A percentile compares a stretch with the other conserved stretches of the same genome.
Conservation (phyloP, 1,140 invertebrate species). For the Saccostrea echinata region DNA sequence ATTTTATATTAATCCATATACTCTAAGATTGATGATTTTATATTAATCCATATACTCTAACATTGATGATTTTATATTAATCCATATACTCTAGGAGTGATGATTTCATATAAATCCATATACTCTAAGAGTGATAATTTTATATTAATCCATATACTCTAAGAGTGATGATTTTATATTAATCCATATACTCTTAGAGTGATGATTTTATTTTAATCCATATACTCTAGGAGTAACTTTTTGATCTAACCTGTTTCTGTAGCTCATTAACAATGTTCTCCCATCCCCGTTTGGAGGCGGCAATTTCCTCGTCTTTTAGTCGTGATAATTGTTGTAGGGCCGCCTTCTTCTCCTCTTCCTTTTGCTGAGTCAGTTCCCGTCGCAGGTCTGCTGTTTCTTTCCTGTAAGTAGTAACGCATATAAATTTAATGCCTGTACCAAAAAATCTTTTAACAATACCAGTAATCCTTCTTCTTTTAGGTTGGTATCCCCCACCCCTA, state of each 20-base stretch:
- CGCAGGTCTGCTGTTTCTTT: constrained; percentile 71
- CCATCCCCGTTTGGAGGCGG: constrained; percentile 66
- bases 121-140: too few species aligned
- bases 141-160: too few species aligned
- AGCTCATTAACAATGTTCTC: constrained; percentile 72
- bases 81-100: too few species aligned
- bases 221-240: neutral
- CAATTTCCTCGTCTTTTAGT: constrained; percentile 75
- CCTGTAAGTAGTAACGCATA: constrained; percentile 56
- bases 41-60: too few species aligned
- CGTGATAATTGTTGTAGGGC: constrained; percentile 72
- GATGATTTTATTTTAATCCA: too few species aligned
- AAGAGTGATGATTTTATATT: too few species aligned
- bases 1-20: too few species aligned
- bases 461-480: neutral
- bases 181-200: too few species aligned
- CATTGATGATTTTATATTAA: too few species aligned
- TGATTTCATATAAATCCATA: too few species aligned
- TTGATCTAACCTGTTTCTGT: constrained; percentile 68
- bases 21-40: too few species aligned
- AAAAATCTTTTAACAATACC: neutral
- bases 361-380: constrained; percentile 71
- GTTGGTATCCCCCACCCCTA: too few species aligned
- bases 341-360: constrained; percentile 74
- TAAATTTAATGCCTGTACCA: neutral